Base-by-base conservation (phyloP, 2,888 invertebrate genomes). In the Plebejus argus region DNA sequence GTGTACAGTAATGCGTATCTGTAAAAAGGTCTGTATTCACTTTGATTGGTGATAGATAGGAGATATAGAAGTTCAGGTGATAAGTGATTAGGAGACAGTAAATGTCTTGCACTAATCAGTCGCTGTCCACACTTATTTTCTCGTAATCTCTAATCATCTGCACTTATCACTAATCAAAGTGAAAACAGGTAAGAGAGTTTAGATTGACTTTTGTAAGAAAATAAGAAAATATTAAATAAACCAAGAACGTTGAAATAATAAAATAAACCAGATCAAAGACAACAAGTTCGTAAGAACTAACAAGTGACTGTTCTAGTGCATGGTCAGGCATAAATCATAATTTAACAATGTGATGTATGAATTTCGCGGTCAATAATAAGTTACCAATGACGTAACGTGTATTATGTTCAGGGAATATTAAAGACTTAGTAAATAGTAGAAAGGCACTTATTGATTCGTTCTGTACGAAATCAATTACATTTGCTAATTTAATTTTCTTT, bases 281-380 rank as follows among this genome's bases (percentile, higher is more conserved):
- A 10, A 3, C 10, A 23, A 61, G 2, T 61, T 20, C 58, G 15
- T 58, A 20, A 8, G n/a, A 7, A n/a, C n/a, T n/a, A n/a, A n/a
- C n/a, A n/a, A 20, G n/a, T 58, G 20, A 20, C 58, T 61, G 20
- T 10, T 61, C 1, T 10, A 20, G 23, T 15, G 6, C 66, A 66
- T 28, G 15, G 28, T 66, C 4, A 66, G 28, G 66, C 66, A 66
- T 28, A 3, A 66, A 15, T 28, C 66, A 66, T 28, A 3, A 66
- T 28, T 28, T 66, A 1, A 23, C 28, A 66, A 66, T 66, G 66
- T 15, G 8, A 66, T 28, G 10, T 66, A 28, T 28, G 28, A 33
- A 66, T 66, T 66, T 66, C 66, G 66, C 33, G 66, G 66, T 33
- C 66, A 66, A 28, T 66, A 28, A 66, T 33, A 66, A 66, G 28